Conservation (phyloP, 2,113 vertebrate genomes). For the Eptesicus fuscus region DNA sequence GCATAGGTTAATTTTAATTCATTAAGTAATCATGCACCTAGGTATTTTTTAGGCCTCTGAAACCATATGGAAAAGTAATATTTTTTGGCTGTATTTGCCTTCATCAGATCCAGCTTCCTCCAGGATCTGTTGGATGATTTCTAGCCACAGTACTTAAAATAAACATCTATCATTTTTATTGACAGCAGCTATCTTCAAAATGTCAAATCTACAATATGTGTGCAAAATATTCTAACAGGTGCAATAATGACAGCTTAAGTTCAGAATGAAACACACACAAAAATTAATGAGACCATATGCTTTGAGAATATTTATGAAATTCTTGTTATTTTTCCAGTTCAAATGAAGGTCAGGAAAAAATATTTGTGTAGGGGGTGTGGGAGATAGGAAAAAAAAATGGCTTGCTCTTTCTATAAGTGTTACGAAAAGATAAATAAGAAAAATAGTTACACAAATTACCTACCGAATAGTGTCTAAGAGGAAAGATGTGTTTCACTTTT, state of each 20-base stretch:
- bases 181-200: slow-evolving; percentile 54
- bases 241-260: background rate
- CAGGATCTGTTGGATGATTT: background rate
- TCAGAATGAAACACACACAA: background rate
- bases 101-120: background rate
- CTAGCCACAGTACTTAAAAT: slow-evolving; percentile 20
- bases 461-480: background rate
- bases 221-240: slow-evolving; percentile 44
- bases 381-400: background rate
- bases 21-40: background rate
- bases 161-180: slow-evolving; percentile 45
- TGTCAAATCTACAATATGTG: slow-evolving; percentile 38
- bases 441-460: background rate
- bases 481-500: background rate
- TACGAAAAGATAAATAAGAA: background rate
- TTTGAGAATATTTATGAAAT: slow-evolving; percentile 20
- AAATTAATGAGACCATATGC: background rate
- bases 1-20: background rate
- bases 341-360: slow-evolving; percentile 25
- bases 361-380: background rate
- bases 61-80: background rate
- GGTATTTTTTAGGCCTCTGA: background rate
- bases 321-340: slow-evolving; percentile 46
- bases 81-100: background rate
- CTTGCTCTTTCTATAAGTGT: background rate